Conservation (phyloP, 2,113 vertebrate genomes). For the Cairina moschata region DNA sequence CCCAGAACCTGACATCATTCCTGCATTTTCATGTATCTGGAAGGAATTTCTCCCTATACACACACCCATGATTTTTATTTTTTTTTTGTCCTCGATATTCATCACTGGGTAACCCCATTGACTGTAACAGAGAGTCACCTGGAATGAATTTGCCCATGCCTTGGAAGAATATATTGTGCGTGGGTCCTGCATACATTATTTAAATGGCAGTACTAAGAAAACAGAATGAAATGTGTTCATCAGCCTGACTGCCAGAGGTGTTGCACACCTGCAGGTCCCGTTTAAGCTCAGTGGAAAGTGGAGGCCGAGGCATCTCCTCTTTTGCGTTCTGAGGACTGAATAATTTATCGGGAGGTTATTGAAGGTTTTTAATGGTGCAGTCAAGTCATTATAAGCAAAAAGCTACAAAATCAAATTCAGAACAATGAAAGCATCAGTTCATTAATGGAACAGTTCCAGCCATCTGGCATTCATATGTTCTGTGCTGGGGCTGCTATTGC, state of each 20-base stretch:
- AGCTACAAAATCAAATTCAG: conserved; percentile 75
- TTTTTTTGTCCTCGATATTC: neutral
- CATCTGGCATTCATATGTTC: conserved; percentile 82
- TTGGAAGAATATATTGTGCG: conserved; percentile 15
- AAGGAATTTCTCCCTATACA: neutral
- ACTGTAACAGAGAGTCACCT: neutral
- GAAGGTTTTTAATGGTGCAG: conserved; percentile 67
- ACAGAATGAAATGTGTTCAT: conserved; percentile 3
- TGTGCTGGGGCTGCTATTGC: conserved; percentile 57
- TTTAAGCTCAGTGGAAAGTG: conserved; percentile 43
- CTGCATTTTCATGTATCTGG: neutral
- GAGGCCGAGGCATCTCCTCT: conserved; percentile 26
- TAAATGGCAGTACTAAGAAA: conserved; percentile 53
- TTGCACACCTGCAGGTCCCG: neutral
- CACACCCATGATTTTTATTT: neutral
- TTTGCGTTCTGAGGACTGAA: conserved; percentile 48
- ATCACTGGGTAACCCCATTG: neutral
- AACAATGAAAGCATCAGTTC: conserved; percentile 79
- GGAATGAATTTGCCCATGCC: neutral
- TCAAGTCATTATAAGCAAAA: conserved; percentile 71
- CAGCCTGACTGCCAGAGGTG: neutral
- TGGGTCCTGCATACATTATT: conserved; percentile 37
- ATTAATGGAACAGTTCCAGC: conserved; percentile 77
- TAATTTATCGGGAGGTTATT: conserved; percentile 70
- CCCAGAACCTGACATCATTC: neutral